phyloP scores from a whole-genome alignment of 2,113 vertebrate species.

The Hystrix cristata region DNA sequence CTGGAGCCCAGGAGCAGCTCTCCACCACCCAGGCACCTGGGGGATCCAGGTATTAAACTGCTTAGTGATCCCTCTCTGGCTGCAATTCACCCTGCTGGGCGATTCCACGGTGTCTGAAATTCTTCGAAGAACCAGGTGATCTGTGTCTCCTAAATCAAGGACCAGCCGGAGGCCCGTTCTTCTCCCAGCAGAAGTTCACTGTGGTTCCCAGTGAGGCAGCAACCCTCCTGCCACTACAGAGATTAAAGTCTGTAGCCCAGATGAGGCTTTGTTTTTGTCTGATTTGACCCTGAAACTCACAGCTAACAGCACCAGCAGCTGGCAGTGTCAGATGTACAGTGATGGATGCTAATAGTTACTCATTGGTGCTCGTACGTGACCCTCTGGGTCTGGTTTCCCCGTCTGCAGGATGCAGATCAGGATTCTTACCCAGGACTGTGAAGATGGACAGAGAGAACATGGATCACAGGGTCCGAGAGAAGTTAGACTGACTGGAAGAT shows the following conservation, averaged over 20 bases:
- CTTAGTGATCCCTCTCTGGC: too few species aligned
- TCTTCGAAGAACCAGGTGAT: too few species aligned
- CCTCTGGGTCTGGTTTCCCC: not conserved
- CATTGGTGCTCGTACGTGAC: not conserved
- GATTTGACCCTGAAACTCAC: constrained; percentile 5
- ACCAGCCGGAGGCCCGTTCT: too few species aligned
- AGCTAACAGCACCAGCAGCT: not conserved
- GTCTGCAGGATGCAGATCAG: not conserved
- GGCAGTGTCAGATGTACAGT: not conserved
- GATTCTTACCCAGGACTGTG: not conserved
- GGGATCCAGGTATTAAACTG: not conserved
- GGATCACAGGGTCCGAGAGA: not conserved
- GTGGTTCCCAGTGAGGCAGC: not conserved
- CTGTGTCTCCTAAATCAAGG: too few species aligned
- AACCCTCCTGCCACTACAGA: not conserved
- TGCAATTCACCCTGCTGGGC: too few species aligned
- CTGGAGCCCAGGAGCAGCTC: too few species aligned
- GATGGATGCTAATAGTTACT: not conserved
- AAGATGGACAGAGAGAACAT: not conserved
- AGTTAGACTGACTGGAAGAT: not conserved
- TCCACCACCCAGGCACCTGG: too few species aligned
- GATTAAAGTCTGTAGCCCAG: not conserved
- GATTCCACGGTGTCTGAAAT: too few species aligned
- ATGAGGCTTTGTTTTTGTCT: not conserved
- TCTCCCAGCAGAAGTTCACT: not conserved